Percentiles rank a stretch among this genome's conserved stretches.
These are phyloP conservation scores for Periparus ater DNA, from an alignment of 2,797 vertebrate species.

Conservation along the genomic window DNA sequence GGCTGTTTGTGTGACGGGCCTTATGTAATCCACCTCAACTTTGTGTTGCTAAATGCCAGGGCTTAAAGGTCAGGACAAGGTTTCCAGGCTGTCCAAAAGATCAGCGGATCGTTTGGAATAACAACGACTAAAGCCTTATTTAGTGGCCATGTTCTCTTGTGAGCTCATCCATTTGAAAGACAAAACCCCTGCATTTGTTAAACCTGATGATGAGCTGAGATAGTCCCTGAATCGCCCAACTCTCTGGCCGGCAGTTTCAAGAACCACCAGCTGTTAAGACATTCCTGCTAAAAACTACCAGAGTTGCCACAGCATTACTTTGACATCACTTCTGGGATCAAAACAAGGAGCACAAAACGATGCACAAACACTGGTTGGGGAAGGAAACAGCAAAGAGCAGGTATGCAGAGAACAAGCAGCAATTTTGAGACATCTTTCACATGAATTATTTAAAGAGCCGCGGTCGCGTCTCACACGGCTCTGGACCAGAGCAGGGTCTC, in stretches of 20 bases:
- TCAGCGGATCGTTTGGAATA: background rate
- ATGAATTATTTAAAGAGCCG: conserved; percentile 5
- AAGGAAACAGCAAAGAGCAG: conserved; percentile 34
- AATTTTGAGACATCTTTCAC: conserved; percentile 41
- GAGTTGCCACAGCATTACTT: background rate
- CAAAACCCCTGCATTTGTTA: background rate
- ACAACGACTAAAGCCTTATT: background rate
- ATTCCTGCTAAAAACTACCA: background rate
- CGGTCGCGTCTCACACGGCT: conserved; percentile 45
- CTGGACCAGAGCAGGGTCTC: background rate
- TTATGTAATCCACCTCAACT: conserved; percentile 25
- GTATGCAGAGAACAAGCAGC: conserved; percentile 38
- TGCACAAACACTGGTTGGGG: background rate
- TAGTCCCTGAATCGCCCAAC: background rate
- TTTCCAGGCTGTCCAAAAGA: background rate
- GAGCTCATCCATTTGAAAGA: background rate
- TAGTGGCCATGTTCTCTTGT: background rate
- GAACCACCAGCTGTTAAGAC: conserved; percentile 11
- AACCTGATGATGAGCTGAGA: background rate
- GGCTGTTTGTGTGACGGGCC: background rate
- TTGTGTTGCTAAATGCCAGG: background rate
- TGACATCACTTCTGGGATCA: background rate
- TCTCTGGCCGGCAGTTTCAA: conserved; percentile 7
- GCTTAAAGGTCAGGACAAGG: conserved; percentile 33
- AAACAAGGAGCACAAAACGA: conserved; percentile 1